Evolutionary conservation across 2,113 vertebrate species (phyloP).

Genomic region (Labeo catla): DNA sequence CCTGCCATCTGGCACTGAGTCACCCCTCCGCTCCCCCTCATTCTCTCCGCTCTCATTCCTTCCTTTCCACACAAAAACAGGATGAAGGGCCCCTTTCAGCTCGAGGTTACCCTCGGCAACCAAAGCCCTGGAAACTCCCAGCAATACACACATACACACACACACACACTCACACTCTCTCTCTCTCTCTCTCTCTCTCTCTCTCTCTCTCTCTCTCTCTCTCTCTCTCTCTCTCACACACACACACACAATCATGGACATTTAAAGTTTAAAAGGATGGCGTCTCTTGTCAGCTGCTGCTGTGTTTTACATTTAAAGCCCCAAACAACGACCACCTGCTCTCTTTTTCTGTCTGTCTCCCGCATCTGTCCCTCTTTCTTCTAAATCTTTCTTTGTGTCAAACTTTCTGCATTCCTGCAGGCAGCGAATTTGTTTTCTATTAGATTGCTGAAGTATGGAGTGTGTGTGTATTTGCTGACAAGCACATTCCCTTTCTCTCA

Average conservation of each 20-base stretch:
- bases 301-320: conserved; percentile 50
- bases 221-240: too few species aligned
- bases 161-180: conserved; percentile 31
- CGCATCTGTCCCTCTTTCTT: neutral
- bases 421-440: neutral
- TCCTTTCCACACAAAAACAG: conserved; percentile 80
- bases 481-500: neutral
- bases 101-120: conserved; percentile 67
- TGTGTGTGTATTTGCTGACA: neutral
- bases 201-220: too few species aligned
- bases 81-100: conserved; percentile 80
- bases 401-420: conserved; percentile 22
- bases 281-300: conserved; percentile 69
- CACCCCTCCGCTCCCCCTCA: conserved; percentile 58
- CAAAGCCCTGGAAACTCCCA: conserved; percentile 68
- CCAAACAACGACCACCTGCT: conserved; percentile 43
- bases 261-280: conserved; percentile 81
- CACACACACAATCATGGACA: conserved; percentile 64
- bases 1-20: conserved; percentile 83
- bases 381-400: neutral
- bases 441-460: conserved; percentile 21
- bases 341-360: conserved; percentile 47
- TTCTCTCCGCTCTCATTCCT: conserved; percentile 69
- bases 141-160: conserved; percentile 37
- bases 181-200: too few species aligned